Conservation (phyloP, 2,113 vertebrate genomes). For the Gymnobelideus leadbeateri region DNA sequence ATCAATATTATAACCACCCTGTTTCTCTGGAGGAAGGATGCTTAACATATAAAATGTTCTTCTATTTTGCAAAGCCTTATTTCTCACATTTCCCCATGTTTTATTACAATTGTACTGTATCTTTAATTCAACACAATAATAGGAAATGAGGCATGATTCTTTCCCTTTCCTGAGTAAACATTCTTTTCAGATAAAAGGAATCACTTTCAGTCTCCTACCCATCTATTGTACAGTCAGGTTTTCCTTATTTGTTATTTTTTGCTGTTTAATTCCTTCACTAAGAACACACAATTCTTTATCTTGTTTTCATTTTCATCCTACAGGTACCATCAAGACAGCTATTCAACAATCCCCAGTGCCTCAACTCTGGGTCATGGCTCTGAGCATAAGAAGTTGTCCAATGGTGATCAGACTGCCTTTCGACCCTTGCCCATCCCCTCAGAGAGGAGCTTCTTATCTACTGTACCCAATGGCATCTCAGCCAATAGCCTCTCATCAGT, state of each 20-base stretch:
- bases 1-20: background rate
- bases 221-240: background rate
- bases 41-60: constrained; percentile 1
- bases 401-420: background rate
- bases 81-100: background rate
- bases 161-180: background rate
- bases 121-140: background rate
- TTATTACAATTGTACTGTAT: background rate
- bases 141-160: background rate
- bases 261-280: constrained; percentile 1
- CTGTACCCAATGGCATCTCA: background rate
- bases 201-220: background rate
- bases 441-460: constrained; percentile 17
- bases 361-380: constrained; percentile 4
- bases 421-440: constrained; percentile 26
- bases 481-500: background rate
- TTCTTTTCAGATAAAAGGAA: background rate
- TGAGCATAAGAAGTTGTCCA: background rate
- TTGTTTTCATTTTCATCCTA: constrained; percentile 34
- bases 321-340: constrained; percentile 49
- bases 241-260: constrained; percentile 1
- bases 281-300: background rate
- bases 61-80: background rate
- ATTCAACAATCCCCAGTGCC: background rate
- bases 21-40: background rate